Base-by-base conservation (phyloP, 2,797 vertebrate species). In the Schizopygopsis pylzovi region DNA sequence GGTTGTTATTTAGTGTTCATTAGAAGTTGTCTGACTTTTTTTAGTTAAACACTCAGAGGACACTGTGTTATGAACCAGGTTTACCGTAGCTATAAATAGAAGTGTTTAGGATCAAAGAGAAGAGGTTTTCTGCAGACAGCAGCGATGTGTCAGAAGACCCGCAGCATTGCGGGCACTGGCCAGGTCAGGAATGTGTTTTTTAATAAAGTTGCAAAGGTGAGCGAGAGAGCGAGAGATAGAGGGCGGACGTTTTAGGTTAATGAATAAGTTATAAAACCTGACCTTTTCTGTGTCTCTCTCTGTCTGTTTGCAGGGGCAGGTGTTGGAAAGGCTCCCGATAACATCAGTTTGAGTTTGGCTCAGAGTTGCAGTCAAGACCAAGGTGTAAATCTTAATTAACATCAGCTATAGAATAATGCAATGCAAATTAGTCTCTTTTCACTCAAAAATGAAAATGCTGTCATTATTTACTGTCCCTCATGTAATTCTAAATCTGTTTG, bases 351-450 rank as follows among this genome's bases (percentile, higher is more conserved):
- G 93, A 99, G 97, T 94, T 96, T 99, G 87, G 97, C 97, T 80
- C 97, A 97, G 90, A 98, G 97, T 94, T 98, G 97, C 94, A 98
- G 97, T 91, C 97, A 99, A 90, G 98, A 98, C 86, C 98, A 99
- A 92, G 98, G 97, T 98, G 79, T 82, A 56, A 85, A 73, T 84
- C 28, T 45, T 61, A 67, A 83, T 79, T 49, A 84, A 68, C 18
- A 41, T 47, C 11, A 52, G 25, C 22, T 67, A 67, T 16, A 52
- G 20, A n/a, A 28, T 77, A 84, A 67, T 54, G 33, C 45, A 20
- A 77, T 67, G 72, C 56, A 54, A 75, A 77, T 76, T 39, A 52
- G 43, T 37, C 10, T 67, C 15, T 37, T 22, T 59, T n/a, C 1
- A 39, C 65, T 8, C 8, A 68, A 65, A 67, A 33, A 25, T 25